phyloP scores from a whole-genome alignment of 2,113 vertebrate genomes.

The Willisornis vidua region DNA sequence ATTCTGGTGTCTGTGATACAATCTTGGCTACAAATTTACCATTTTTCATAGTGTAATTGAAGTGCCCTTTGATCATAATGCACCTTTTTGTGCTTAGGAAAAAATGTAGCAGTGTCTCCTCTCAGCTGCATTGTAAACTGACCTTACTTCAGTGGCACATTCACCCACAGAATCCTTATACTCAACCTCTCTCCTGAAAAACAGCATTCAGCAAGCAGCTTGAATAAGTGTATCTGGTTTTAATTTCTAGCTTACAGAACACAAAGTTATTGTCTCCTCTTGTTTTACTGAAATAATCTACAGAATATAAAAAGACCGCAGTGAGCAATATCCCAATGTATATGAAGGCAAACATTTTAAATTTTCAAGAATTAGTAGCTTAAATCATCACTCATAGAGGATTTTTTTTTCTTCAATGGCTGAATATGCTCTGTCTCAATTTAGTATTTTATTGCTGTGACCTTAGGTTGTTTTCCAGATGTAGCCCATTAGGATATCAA shows the following conservation, averaged over 20 bases:
- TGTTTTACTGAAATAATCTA: slow-evolving; percentile 25
- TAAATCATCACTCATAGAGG: slow-evolving; percentile 1
- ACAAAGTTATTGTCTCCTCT: neutral
- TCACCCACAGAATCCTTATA: neutral
- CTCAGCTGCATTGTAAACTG: neutral
- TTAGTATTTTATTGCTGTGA: slow-evolving; percentile 35
- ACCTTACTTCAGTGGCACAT: neutral
- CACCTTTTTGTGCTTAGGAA: neutral
- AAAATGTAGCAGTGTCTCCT: neutral
- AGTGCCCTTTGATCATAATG: neutral
- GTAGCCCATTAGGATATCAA: slow-evolving; percentile 12
- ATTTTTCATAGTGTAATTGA: neutral
- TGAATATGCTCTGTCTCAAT: slow-evolving; percentile 10
- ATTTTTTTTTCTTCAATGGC: slow-evolving; percentile 34
- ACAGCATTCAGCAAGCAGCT: neutral
- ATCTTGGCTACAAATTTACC: neutral
- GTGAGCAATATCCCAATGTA: slow-evolving; percentile 6
- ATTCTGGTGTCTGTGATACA: neutral
- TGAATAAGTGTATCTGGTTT: slow-evolving; percentile 29
- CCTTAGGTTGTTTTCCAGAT: slow-evolving; percentile 47
- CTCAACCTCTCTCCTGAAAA: neutral
- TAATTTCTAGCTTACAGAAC: slow-evolving; percentile 21
- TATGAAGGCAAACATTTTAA: slow-evolving; percentile 12
- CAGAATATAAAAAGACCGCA: slow-evolving; percentile 5
- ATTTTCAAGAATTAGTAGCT: slow-evolving; percentile 20